A percentile compares a stretch with the other conserved stretches of the same genome.
phyloP scores from a whole-genome alignment of 2,888 invertebrate species.

The Nephrotoma flavescens region DNA sequence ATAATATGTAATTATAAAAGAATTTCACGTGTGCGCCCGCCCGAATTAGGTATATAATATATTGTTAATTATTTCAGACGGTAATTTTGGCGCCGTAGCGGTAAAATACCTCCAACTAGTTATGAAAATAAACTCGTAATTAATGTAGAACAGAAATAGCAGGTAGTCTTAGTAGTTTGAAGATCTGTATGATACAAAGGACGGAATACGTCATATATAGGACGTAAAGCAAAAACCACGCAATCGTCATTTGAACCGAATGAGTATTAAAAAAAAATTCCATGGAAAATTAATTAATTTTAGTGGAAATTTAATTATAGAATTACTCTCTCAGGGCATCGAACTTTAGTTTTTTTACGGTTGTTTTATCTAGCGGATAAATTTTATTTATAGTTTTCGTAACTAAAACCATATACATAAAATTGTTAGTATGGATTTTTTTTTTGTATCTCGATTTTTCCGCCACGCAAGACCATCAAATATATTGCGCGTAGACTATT shows the following conservation, averaged over 20 bases:
- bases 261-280: background rate
- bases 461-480: background rate
- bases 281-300: background rate
- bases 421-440: background rate
- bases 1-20: background rate
- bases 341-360: background rate
- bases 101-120: background rate
- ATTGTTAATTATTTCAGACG: background rate
- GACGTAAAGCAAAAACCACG: background rate
- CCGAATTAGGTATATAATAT: background rate
- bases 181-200: background rate
- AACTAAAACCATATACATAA: background rate
- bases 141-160: background rate
- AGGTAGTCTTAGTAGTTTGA: background rate
- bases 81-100: background rate
- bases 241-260: background rate
- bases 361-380: background rate
- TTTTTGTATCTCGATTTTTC: background rate
- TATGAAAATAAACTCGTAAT: background rate
- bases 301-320: background rate
- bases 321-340: background rate
- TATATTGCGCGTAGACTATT: too few species aligned
- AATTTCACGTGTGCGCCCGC: background rate
- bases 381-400: background rate
- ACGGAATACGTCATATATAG: background rate